phyloP scores from a whole-genome alignment of 2,888 invertebrate species.

The Celastrina argiolus region DNA sequence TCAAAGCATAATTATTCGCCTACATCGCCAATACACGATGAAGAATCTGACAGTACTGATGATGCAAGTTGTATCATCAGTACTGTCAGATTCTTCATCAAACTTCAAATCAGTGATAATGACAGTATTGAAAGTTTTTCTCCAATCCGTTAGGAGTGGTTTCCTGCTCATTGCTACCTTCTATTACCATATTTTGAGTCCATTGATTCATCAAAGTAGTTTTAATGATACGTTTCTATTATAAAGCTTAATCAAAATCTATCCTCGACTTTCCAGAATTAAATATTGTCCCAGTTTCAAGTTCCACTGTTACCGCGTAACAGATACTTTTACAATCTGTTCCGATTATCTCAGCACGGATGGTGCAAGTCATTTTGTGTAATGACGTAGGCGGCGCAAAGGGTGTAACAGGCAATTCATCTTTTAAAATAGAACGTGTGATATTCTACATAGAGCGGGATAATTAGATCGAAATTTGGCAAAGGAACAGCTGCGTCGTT shows the following conservation, averaged over 20 bases:
- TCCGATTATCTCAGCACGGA: constrained; percentile 24
- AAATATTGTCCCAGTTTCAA: background rate
- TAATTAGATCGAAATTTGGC: constrained; percentile 13
- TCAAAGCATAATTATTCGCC: background rate
- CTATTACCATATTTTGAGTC: no score
- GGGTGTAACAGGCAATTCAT: constrained; percentile 31
- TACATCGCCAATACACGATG: background rate
- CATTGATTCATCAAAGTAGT: no score
- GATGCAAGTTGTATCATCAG: no score
- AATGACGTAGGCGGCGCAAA: constrained; percentile 33
- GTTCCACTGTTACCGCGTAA: background rate
- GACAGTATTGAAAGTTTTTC: no score
- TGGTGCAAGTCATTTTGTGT: constrained; percentile 40
- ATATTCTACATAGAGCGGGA: constrained; percentile 30
- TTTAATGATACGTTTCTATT: no score
- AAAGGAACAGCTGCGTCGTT: constrained; percentile 13
- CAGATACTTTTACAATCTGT: constrained; percentile 2
- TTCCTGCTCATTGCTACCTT: no score
- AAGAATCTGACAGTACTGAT: no score
- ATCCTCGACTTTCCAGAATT: background rate
- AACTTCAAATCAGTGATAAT: no score
- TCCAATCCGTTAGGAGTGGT: no score
- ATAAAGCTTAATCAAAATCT: background rate
- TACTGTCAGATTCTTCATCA: background rate
- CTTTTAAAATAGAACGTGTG: constrained; percentile 34